Evolutionary conservation across 2,888 invertebrate genomes (phyloP).

Genomic region (Onthophagus sagittarius): DNA sequence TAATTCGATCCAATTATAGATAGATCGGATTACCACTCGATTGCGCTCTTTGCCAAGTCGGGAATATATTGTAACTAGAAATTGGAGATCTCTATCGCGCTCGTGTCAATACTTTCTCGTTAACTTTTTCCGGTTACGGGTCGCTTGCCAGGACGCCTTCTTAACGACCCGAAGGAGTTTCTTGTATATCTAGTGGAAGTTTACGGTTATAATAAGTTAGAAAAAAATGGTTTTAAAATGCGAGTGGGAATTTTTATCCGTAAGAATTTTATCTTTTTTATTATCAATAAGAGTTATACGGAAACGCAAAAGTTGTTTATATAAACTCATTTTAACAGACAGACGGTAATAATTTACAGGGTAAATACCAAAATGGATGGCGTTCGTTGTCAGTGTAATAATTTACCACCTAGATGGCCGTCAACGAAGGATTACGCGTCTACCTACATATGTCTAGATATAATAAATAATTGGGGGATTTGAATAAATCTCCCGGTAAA

Average conservation of each 20-base stretch:
- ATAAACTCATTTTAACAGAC: background rate
- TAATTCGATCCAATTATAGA: conserved; percentile 28
- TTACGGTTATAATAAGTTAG: background rate
- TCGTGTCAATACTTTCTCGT: conserved; percentile 29
- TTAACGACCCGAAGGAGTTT: background rate
- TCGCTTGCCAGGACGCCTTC: background rate
- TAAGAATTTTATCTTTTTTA: too few relatives aligned
- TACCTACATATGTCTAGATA: conserved; percentile 25
- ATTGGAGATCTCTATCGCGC: conserved; percentile 22
- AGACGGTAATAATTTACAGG: background rate
- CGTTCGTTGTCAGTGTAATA: conserved; percentile 3
- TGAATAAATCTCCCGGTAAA: conserved; percentile 21
- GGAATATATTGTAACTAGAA: conserved; percentile 14
- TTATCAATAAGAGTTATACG: background rate
- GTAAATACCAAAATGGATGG: conserved; percentile 5
- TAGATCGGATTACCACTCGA: conserved; percentile 22
- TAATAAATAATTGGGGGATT: conserved; percentile 25
- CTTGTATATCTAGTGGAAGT: background rate
- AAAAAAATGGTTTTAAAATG: background rate
- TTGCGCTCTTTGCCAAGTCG: conserved; percentile 8
- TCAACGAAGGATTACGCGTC: conserved; percentile 20
- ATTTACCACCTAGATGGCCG: conserved; percentile 21
- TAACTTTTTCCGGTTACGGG: conserved; percentile 24
- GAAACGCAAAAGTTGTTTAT: background rate
- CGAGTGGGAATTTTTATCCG: too few relatives aligned